phyloP scores from a whole-genome alignment of 2,888 invertebrate genomes.

The Drosophila infuscata region DNA sequence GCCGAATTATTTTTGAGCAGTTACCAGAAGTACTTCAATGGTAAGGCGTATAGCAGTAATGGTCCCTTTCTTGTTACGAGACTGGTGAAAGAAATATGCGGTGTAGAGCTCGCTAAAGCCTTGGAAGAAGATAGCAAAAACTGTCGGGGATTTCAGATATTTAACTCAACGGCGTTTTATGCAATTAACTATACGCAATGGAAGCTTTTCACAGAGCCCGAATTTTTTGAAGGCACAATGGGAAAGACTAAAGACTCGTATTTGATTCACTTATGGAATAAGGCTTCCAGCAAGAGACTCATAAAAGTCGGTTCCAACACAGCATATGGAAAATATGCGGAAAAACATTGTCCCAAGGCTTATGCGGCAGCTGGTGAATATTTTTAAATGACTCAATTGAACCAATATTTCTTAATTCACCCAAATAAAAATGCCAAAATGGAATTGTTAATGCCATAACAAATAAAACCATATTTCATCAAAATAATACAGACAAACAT shows the following conservation, averaged over 20 bases:
- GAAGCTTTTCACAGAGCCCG: constrained; percentile 86
- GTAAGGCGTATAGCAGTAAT: constrained; percentile 86
- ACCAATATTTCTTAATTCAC: neutral
- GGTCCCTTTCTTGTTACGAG: constrained; percentile 87
- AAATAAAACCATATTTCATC: too few relatives aligned
- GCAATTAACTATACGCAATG: constrained; percentile 87
- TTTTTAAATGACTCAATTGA: constrained; percentile 49
- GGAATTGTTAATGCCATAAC: neutral
- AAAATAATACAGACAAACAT: too few relatives aligned
- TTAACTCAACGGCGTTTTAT: constrained; percentile 88
- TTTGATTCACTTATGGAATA: constrained; percentile 83
- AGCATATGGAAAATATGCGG: constrained; percentile 77
- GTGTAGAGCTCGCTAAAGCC: constrained; percentile 85
- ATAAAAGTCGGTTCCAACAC: constrained; percentile 74
- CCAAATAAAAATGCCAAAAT: too few relatives aligned
- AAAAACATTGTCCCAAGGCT: constrained; percentile 79
- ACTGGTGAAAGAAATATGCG: constrained; percentile 86
- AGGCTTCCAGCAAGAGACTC: constrained; percentile 62
- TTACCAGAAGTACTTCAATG: constrained; percentile 86
- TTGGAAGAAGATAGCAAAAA: constrained; percentile 85
- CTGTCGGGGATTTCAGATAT: constrained; percentile 88
- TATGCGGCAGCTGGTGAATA: constrained; percentile 76
- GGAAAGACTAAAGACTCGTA: constrained; percentile 72
- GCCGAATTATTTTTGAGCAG: constrained; percentile 86
- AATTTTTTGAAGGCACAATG: constrained; percentile 82